Conservation (phyloP, 53 echinoderm and acorn worm genomes). For the Temnopleurus reevesii region DNA sequence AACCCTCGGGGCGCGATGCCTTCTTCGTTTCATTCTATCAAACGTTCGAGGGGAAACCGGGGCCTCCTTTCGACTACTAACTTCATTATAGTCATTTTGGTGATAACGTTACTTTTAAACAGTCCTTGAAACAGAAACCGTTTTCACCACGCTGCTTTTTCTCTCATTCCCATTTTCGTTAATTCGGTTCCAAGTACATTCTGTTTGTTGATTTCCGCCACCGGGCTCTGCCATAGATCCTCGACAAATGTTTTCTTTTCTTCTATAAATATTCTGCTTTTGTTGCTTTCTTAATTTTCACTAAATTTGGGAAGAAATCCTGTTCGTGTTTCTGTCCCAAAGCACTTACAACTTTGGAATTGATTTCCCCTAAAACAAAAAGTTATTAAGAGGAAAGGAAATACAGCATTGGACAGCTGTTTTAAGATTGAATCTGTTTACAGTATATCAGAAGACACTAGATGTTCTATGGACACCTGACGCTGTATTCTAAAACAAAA, state of each 20-base stretch:
- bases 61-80: slow-evolving; percentile 17
- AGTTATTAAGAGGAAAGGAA: neutral
- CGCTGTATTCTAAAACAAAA: neutral
- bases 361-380: neutral
- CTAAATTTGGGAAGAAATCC: slow-evolving; percentile 3
- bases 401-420: neutral
- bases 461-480: neutral
- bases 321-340: neutral
- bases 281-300: neutral
- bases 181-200: neutral
- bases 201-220: slow-evolving; percentile 45
- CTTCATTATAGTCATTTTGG: slow-evolving; percentile 28
- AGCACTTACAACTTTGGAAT: slow-evolving; percentile 18
- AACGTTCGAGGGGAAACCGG: neutral
- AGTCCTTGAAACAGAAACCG: slow-evolving; percentile 14
- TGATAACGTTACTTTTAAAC: slow-evolving; percentile 25
- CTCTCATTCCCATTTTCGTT: neutral
- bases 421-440: neutral
- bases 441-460: neutral
- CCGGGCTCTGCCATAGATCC: neutral
- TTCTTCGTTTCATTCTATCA: neutral
- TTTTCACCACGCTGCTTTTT: neutral
- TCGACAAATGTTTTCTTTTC: neutral
- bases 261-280: neutral
- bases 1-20: neutral